Evolutionary conservation across 1,140 invertebrate species (phyloP).

Genomic region (Lepidotrigona ventralis): DNA sequence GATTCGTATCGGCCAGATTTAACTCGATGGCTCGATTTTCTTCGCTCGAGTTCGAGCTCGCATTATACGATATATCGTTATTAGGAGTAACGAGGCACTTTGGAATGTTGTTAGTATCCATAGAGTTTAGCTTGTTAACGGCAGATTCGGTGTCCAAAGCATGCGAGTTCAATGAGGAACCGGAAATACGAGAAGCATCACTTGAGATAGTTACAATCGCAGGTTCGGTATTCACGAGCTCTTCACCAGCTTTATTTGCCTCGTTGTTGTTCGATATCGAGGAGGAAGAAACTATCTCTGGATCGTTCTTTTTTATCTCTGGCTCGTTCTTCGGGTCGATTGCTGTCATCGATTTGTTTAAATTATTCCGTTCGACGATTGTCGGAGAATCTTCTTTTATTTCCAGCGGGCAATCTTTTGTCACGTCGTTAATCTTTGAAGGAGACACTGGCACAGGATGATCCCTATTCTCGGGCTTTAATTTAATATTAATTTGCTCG

Average conservation of each 20-base stretch:
- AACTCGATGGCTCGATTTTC: background rate
- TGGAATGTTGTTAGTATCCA: slow-evolving; percentile 9
- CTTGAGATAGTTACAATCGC: slow-evolving; percentile 37
- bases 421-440: background rate
- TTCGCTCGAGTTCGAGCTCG: background rate
- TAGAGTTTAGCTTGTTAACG: slow-evolving; percentile 41
- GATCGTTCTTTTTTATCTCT: background rate
- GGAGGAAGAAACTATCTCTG: no score
- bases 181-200: slow-evolving; percentile 22
- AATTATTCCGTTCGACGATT: background rate
- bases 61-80: slow-evolving; percentile 31
- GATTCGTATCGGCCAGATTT: background rate
- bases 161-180: background rate
- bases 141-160: slow-evolving; percentile 20
- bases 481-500: background rate
- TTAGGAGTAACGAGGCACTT: background rate
- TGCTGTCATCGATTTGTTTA: background rate
- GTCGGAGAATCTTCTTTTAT: background rate
- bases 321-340: background rate
- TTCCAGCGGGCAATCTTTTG: background rate
- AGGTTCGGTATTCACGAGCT: slow-evolving; percentile 2
- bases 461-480: background rate
- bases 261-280: slow-evolving; percentile 8
- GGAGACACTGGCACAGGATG: background rate
- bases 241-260: slow-evolving; percentile 3